Conservation (phyloP, 2,888 invertebrate genomes). For the Nymphalis polychloros region DNA sequence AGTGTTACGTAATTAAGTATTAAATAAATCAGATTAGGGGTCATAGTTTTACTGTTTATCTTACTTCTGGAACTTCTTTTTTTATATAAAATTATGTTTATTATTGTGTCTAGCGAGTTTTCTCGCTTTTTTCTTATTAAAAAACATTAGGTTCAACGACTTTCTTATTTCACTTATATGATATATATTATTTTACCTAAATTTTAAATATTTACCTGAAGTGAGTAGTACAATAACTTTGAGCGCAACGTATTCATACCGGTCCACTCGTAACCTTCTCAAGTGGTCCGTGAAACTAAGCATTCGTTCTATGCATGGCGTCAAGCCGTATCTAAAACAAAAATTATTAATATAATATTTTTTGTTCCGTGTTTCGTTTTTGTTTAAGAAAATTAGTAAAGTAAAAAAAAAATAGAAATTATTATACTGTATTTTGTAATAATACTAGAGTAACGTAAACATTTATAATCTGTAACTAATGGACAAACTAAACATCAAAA, state of each 20-base stretch:
- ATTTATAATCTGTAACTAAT: too few species aligned
- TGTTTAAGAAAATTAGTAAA: too few species aligned
- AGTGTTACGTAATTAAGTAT: too few species aligned
- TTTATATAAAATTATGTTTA: too few species aligned
- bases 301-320: conserved; percentile 96
- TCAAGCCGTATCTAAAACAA: conserved; percentile 85
- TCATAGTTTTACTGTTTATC: too few species aligned
- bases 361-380: background rate
- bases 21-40: too few species aligned
- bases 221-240: conserved; percentile 96
- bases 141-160: background rate
- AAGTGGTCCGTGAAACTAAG: conserved; percentile 96
- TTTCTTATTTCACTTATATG: background rate
- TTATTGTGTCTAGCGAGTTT: background rate
- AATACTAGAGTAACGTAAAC: too few species aligned
- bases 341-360: background rate
- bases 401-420: background rate
- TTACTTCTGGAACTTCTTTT: too few species aligned
- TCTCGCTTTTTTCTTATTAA: background rate
- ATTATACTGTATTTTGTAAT: background rate
- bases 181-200: background rate
- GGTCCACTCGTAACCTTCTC: conserved; percentile 92
- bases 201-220: conserved; percentile 84
- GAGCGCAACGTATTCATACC: conserved; percentile 98
- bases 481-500: background rate